Percentiles rank a stretch among this genome's conserved stretches.
These are phyloP conservation scores for Andrena marginata DNA, from an alignment of 2,888 invertebrate species.

Conservation along the genomic window DNA sequence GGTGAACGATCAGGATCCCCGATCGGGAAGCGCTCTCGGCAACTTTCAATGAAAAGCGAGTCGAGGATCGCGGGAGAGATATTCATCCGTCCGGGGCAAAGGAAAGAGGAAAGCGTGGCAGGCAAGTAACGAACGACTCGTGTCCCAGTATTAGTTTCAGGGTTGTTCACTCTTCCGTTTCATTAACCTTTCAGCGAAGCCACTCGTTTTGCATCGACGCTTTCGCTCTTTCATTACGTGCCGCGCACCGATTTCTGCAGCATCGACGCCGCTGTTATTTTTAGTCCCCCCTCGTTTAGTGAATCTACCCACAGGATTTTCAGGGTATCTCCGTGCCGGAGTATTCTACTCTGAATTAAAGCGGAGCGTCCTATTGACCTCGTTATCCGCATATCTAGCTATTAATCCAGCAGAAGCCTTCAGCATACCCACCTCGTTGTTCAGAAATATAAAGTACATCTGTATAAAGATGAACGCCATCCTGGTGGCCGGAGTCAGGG, in stretches of 20 bases:
- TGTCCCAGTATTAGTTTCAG: conserved; percentile 67
- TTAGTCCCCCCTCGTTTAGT: conserved; percentile 32
- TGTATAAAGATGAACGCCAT: conserved; percentile 99
- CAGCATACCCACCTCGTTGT: conserved; percentile 92
- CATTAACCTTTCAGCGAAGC: conserved; percentile 71
- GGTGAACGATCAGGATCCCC: conserved; percentile 11
- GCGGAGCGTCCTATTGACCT: neutral
- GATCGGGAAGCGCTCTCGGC: conserved; percentile 5
- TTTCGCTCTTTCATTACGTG: conserved; percentile 56
- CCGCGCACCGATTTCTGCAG: conserved; percentile 44
- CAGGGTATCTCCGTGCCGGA: conserved; percentile 12
- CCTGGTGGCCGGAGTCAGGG: conserved; percentile 95
- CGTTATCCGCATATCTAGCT: neutral
- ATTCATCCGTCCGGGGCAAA: conserved; percentile 33
- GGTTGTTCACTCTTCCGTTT: conserved; percentile 78
- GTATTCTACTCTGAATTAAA: neutral
- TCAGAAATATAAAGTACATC: conserved; percentile 99
- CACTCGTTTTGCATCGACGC: conserved; percentile 68
- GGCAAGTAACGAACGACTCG: conserved; percentile 44
- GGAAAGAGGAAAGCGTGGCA: conserved; percentile 34
- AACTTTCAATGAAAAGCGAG: conserved; percentile 43
- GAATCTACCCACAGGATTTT: neutral
- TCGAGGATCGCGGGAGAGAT: conserved; percentile 28
- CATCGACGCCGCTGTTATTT: conserved; percentile 49
- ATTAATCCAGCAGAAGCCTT: neutral